Percentiles rank a stretch among this genome's conserved stretches.
Conservation (phyloP, 35 echinoderm and acorn worm genomes). For the Ptychodera flava region DNA sequence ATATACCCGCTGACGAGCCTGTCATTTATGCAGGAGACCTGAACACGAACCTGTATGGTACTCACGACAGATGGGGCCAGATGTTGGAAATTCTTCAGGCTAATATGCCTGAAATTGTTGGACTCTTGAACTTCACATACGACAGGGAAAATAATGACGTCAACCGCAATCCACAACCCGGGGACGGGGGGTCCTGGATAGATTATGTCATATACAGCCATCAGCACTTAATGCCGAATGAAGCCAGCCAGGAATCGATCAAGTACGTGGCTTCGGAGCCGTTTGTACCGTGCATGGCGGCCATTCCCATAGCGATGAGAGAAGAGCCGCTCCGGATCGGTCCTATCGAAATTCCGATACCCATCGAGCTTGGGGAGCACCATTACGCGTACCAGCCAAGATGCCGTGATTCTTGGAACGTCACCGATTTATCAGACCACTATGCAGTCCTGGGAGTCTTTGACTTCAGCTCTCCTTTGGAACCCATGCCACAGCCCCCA, state of each 20-base stretch:
- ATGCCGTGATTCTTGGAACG: conserved; percentile 18
- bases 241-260: conserved; percentile 29
- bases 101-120: conserved; percentile 39
- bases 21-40: conserved; percentile 94
- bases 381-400: conserved; percentile 16
- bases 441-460: conserved; percentile 53
- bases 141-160: conserved; percentile 42
- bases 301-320: background rate
- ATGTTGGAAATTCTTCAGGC: conserved; percentile 55
- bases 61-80: conserved; percentile 3
- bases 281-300: conserved; percentile 47
- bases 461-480: conserved; percentile 4
- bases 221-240: conserved; percentile 37
- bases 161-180: background rate
- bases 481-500: background rate
- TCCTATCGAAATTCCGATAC: background rate
- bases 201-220: conserved; percentile 52
- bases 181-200: conserved; percentile 37
- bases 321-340: background rate
- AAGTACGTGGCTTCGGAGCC: conserved; percentile 12
- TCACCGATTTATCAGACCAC: conserved; percentile 61
- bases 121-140: conserved; percentile 33
- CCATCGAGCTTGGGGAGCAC: background rate
- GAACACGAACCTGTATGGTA: conserved; percentile 44
- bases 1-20: conserved; percentile 68